Percentiles rank a stretch among this genome's conserved stretches.
phyloP scores from a whole-genome alignment of 2,113 vertebrate species.

The Solea senegalensis region DNA sequence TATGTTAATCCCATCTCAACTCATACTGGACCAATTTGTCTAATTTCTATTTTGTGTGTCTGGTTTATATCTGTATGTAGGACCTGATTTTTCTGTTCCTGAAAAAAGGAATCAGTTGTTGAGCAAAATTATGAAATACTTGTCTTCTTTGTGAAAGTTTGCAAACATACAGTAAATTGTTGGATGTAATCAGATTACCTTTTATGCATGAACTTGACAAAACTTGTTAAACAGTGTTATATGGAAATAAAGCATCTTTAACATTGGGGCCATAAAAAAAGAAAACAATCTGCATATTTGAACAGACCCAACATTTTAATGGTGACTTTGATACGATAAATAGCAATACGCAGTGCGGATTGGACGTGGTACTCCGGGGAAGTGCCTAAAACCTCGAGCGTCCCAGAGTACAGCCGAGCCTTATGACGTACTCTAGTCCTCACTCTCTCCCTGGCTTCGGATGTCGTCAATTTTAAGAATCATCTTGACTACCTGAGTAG shows the following conservation, averaged over 20 bases:
- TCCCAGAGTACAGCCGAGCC: conserved; percentile 24
- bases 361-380: conserved; percentile 56
- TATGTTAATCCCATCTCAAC: no score
- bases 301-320: conserved; percentile 78
- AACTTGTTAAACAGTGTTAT: no score
- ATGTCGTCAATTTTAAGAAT: conserved; percentile 98
- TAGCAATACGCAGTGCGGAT: conserved; percentile 69
- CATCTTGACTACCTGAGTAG: conserved; percentile 97
- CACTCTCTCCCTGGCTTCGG: conserved; percentile 90
- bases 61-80: no score
- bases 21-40: no score
- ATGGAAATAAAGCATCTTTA: neutral
- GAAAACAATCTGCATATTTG: conserved; percentile 13
- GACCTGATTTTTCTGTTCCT: no score
- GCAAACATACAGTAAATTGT: no score
- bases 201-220: no score
- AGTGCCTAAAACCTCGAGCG: conserved; percentile 60
- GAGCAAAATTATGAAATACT: no score
- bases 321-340: conserved; percentile 77
- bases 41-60: no score
- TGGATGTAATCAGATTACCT: no score
- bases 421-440: conserved; percentile 81
- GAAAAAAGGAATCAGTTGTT: no score
- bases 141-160: no score
- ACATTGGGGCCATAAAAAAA: conserved; percentile 9